Evolutionary conservation across 2,888 invertebrate genomes (phyloP).

Genomic region (Dorcus parallelipipedus): DNA sequence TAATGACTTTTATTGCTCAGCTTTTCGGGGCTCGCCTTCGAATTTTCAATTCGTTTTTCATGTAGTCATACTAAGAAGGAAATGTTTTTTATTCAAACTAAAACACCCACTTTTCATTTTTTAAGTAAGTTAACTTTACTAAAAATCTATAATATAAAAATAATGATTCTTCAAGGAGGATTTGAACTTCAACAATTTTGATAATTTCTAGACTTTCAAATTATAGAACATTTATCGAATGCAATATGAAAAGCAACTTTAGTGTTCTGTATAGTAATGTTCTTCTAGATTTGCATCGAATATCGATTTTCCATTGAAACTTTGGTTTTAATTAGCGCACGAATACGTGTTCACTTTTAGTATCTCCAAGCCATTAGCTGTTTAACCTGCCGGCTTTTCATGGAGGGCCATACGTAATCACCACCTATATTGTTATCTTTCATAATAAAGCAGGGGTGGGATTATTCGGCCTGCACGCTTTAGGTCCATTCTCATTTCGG

Average conservation of each 20-base stretch:
- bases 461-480: neutral
- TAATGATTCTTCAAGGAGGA: too few relatives aligned
- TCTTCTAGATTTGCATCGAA: neutral
- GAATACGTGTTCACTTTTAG: constrained; percentile 1
- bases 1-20: constrained; percentile 33
- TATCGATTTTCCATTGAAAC: constrained; percentile 11
- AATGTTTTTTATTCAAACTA: neutral
- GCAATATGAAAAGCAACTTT: too few relatives aligned
- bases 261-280: too few relatives aligned
- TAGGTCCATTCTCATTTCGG: neutral
- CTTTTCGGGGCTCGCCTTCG: constrained; percentile 10
- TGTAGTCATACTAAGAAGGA: constrained; percentile 10
- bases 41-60: constrained; percentile 12
- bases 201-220: too few relatives aligned
- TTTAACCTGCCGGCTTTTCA: constrained; percentile 1
- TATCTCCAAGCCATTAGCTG: constrained; percentile 8
- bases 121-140: too few relatives aligned
- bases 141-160: too few relatives aligned
- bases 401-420: neutral
- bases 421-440: constrained; percentile 2
- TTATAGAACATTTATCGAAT: too few relatives aligned
- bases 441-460: constrained; percentile 5
- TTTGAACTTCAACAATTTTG: too few relatives aligned
- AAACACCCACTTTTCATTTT: too few relatives aligned
- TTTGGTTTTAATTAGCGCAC: constrained; percentile 10